Evolutionary conservation across 2,888 invertebrate genomes (phyloP), one percentile per base, ranked within the genome.

Genomic region (Archaeoteleia sp.): DNA sequence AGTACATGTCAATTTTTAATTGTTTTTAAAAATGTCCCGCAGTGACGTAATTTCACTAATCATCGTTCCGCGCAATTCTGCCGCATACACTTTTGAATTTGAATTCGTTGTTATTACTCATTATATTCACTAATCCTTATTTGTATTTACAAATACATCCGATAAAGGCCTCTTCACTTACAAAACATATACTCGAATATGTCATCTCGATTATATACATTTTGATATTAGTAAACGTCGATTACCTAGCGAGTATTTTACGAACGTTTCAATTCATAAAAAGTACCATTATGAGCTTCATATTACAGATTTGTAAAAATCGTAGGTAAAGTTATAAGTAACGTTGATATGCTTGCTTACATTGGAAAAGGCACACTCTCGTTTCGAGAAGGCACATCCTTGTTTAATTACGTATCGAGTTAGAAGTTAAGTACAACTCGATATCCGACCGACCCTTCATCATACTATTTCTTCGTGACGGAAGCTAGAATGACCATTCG

Each of bases 141-240:
- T 58, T 74, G 75, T 78, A 79, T 73, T 72, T 74, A 68, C 73
- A 74, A 65, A 58, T 69, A 73, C 71, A 74, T 73, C 75, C 67
- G 63, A 76, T 65, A 67, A 76, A 77, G 72, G 51, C 67, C 68
- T 72, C 67, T 72, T 37, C 66, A 63, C 70, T 76, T 76, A 73
- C 71, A 75, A 76, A 77, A 73, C 46, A 73, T 74, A 74, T n/a
- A n/a, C 14, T 72, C 68, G 74, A 73, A 66, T 73, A n/a, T 66
- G 67, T 73, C 70, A 67, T 69, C 60, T 77, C 58, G 66, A 71
- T 77, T 80, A 79, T 80, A 71, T 80, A 78, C 76, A 78, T 61
- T 73, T 66, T 62, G 58, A 71, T 70, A 67, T 73, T 68, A 65
- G 65, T 62, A 62, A 68, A 63, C 53, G 45, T 68, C 35, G 53